These are phyloP conservation scores for Erpobdella octoculata DNA, from an alignment of 2,888 invertebrate species.

Conservation along the genomic window DNA sequence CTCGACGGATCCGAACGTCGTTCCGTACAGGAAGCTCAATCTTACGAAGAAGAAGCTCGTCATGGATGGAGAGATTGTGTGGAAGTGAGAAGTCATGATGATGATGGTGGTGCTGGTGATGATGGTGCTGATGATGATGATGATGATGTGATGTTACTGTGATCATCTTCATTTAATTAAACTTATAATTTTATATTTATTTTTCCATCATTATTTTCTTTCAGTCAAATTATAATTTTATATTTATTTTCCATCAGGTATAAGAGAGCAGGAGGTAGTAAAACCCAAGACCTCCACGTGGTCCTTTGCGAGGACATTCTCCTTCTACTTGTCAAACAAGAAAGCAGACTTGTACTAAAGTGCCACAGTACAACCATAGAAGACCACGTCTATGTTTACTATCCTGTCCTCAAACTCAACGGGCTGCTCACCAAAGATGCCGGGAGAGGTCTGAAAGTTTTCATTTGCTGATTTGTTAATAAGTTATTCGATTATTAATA, in stretches of 20 bases:
- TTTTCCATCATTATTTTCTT: too few species aligned
- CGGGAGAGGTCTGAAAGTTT: constrained; percentile 61
- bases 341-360: constrained; percentile 30
- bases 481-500: too few species aligned
- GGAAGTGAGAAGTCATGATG: constrained; percentile 21
- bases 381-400: constrained; percentile 56
- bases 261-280: constrained; percentile 22
- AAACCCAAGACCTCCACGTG: constrained; percentile 60
- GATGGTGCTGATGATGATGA: too few species aligned
- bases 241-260: neutral
- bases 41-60: constrained; percentile 23
- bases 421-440: constrained; percentile 72
- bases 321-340: constrained; percentile 70
- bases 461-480: neutral
- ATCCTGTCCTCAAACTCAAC: constrained; percentile 73
- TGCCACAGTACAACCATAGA: constrained; percentile 57
- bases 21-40: constrained; percentile 4
- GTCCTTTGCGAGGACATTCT: constrained; percentile 75
- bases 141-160: too few species aligned
- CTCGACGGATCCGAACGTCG: constrained; percentile 34
- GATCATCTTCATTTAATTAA: too few species aligned
- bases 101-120: too few species aligned
- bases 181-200: too few species aligned
- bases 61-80: constrained; percentile 20
- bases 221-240: too few species aligned